Base-by-base conservation (phyloP, 1,140 invertebrate genomes). In the Ips nitidus region DNA sequence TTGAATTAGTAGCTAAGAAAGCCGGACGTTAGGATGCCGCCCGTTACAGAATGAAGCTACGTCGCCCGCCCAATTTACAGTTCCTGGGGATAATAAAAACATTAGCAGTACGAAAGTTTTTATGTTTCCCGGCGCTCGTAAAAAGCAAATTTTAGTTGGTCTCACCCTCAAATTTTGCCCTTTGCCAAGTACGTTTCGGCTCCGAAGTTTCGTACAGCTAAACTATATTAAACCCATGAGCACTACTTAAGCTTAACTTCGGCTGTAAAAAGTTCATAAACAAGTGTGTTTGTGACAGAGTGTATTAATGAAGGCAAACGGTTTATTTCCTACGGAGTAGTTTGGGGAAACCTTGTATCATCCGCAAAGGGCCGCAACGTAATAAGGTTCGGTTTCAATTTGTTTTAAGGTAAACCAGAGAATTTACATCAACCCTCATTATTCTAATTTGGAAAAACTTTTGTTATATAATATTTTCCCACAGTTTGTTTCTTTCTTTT, bases 151-250 rank as follows among this genome's bases (percentile, higher is more conserved):
- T 65, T 65, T 56, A 56, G 37, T 43, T 56, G 41, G 50, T 52
- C 42, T 45, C 6, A 36, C 43, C 50, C n/a, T 22, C 50, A 63
- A 63, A n/a, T 22, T 63, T n/a, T 42, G 22, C 63, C 52, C 53
- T 37, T 65, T 65, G 38, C 63, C 40, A 42, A 65, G 63, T 65
- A 65, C 53, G 42, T 53, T 65, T 55, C 43, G n/a, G 41, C 52
- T 65, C 42, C 63, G 39, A 56, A 65, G 56, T 39, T 65, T 65
- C 56, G 7, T 52, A 65, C 52, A 42, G 43, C 40, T n/a, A 38
- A 55, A 65, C 63, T 65, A 41, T 65, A 65, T 65, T 65, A 56
- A 65, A 65, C 63, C 63, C 63, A 65, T 56, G 63, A 65, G 63
- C 63, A 39, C 63, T 65, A 65, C 63, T 65, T 65, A 56, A 42